phyloP scores from a whole-genome alignment of 2,888 invertebrate genomes.

The Amiota mariae region DNA sequence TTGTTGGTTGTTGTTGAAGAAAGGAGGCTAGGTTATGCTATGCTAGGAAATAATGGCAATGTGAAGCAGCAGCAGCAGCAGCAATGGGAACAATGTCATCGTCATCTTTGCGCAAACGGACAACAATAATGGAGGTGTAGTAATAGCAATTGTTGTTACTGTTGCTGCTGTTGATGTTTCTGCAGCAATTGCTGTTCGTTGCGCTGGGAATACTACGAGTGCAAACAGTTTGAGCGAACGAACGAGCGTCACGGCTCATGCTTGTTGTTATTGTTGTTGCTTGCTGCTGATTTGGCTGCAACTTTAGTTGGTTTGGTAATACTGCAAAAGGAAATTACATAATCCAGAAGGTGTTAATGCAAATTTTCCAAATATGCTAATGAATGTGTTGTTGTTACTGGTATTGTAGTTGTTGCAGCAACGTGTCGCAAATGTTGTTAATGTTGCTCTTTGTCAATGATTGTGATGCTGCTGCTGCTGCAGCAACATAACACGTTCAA shows the following conservation, averaged over 20 bases:
- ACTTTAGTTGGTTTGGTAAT: conserved; percentile 38
- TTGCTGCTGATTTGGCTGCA: conserved; percentile 27
- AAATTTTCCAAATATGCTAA: conserved; percentile 68
- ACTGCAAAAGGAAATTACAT: conserved; percentile 60
- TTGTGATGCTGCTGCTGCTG: conserved; percentile 40
- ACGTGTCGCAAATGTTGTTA: not conserved
- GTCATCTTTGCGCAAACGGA: conserved; percentile 49
- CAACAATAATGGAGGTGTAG: conserved; percentile 54
- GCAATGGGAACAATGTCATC: conserved; percentile 23
- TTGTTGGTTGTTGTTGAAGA: conserved; percentile 14
- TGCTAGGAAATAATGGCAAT: not conserved
- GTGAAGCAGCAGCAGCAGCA: conserved; percentile 21
- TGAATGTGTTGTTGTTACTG: conserved; percentile 52
- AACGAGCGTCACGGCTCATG: conserved; percentile 58
- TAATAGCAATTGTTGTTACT: not conserved
- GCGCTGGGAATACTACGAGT: not conserved
- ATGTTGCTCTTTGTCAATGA: not conserved
- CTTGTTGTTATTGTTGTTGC: conserved; percentile 34
- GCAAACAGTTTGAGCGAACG: conserved; percentile 10
- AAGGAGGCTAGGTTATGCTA: not conserved
- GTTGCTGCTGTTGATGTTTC: conserved; percentile 6
- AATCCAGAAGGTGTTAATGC: conserved; percentile 70
- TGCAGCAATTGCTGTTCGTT: not conserved
- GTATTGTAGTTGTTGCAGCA: conserved; percentile 37
- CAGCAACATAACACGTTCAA: conserved; percentile 27